Conservation (phyloP, 2,113 vertebrate genomes). For the Campylorhamphus procurvoides region DNA sequence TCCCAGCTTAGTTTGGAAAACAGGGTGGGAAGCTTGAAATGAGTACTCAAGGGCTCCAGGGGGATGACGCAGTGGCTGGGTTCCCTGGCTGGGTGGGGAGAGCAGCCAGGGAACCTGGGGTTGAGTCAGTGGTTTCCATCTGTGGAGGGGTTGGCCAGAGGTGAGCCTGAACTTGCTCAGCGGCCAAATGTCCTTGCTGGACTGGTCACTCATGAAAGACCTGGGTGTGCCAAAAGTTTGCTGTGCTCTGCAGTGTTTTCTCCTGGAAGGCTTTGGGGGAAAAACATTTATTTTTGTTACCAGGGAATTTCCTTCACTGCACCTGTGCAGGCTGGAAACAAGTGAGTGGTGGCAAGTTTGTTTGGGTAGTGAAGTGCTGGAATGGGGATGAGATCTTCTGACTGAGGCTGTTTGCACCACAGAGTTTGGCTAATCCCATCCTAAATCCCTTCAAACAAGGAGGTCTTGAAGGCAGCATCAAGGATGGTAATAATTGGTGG, state of each 20-base stretch:
- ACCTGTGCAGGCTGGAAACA: background rate
- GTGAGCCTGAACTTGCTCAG: slow-evolving; percentile 24
- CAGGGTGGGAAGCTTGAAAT: slow-evolving; percentile 44
- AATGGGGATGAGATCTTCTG: background rate
- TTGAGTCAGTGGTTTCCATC: slow-evolving; percentile 65
- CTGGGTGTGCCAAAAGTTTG: background rate
- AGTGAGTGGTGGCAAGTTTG: background rate
- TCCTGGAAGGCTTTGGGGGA: background rate
- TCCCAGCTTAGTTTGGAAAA: background rate
- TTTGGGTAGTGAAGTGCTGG: background rate
- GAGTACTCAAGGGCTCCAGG: background rate
- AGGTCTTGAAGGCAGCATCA: background rate
- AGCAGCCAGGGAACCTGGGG: slow-evolving; percentile 37
- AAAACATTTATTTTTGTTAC: background rate
- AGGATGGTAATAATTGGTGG: background rate
- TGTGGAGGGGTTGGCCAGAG: slow-evolving; percentile 71
- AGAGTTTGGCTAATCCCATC: background rate
- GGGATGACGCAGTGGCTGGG: slow-evolving; percentile 38
- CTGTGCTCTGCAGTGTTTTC: background rate
- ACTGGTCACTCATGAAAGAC: background rate
- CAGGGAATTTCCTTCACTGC: background rate
- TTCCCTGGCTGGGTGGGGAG: slow-evolving; percentile 47
- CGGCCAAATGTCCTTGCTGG: background rate
- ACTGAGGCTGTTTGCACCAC: background rate
- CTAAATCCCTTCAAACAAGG: background rate